phyloP scores from a whole-genome alignment of 2,797 vertebrate species.

The Myotis vivesi region DNA sequence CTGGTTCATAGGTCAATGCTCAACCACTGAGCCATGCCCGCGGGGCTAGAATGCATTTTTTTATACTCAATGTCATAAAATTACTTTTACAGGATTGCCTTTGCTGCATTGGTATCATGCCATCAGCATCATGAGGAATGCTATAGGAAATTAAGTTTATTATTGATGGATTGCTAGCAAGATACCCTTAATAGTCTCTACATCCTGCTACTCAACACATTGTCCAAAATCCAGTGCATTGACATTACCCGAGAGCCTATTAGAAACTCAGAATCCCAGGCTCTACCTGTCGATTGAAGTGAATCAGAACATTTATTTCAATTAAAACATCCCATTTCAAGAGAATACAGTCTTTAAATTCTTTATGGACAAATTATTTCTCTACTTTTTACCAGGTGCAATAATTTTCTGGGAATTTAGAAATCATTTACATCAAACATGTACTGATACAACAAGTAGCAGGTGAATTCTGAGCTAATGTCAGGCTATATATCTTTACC shows the following conservation, averaged over 20 bases:
- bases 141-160: not conserved
- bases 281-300: not conserved
- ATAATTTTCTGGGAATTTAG: conserved; percentile 24
- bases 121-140: not conserved
- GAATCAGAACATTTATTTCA: conserved; percentile 51
- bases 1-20: too few relatives aligned
- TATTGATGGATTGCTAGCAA: not conserved
- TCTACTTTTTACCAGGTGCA: not conserved
- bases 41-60: not conserved
- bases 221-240: not conserved
- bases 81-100: not conserved
- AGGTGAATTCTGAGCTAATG: conserved; percentile 61
- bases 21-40: too few relatives aligned
- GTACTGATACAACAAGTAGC: conserved; percentile 42
- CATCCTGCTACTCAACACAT: not conserved
- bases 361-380: conserved; percentile 40
- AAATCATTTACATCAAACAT: conserved; percentile 39
- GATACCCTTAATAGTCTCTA: not conserved
- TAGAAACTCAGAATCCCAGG: not conserved
- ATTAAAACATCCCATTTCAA: conserved; percentile 48
- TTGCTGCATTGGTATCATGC: not conserved
- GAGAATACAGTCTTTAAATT: not conserved
- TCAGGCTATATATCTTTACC: conserved; percentile 57
- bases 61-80: not conserved
- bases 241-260: not conserved